Conservation (phyloP, 2,113 vertebrate species). For the Ochotona curzoniae region DNA sequence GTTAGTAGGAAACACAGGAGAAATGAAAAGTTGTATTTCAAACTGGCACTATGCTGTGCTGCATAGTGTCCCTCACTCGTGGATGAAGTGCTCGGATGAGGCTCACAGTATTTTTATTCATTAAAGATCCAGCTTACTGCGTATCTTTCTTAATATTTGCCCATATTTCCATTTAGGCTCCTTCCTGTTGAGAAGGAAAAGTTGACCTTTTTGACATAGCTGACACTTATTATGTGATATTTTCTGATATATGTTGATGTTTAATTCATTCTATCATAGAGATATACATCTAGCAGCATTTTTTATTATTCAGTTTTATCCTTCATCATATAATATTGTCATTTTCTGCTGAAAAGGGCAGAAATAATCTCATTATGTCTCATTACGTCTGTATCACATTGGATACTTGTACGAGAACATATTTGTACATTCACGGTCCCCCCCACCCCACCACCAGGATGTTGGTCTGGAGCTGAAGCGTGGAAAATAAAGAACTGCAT, state of each 20-base stretch:
- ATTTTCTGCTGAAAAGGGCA: slow-evolving; percentile 60
- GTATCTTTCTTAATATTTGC: background rate
- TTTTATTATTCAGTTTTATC: slow-evolving; percentile 72
- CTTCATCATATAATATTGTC: slow-evolving; percentile 48
- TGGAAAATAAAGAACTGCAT: background rate
- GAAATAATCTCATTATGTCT: slow-evolving; percentile 66
- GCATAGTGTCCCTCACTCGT: too few relatives aligned
- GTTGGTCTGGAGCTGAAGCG: slow-evolving; percentile 29
- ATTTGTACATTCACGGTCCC: slow-evolving; percentile 47
- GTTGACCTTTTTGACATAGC: background rate
- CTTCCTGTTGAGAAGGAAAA: background rate
- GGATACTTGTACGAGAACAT: slow-evolving; percentile 57
- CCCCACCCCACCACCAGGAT: too few relatives aligned
- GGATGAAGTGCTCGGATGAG: background rate
- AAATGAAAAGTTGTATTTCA: too few relatives aligned
- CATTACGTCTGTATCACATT: slow-evolving; percentile 54
- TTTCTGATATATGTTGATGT: background rate
- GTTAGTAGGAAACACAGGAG: too few relatives aligned
- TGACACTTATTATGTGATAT: background rate
- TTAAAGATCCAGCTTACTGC: background rate
- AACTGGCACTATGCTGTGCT: too few relatives aligned
- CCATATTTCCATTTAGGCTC: background rate
- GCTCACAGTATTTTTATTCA: background rate
- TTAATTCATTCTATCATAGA: slow-evolving; percentile 58
- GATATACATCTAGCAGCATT: slow-evolving; percentile 61